These are phyloP conservation scores for Apis cerana DNA, from an alignment of 1,140 invertebrate genomes.

Conservation along the genomic window DNA sequence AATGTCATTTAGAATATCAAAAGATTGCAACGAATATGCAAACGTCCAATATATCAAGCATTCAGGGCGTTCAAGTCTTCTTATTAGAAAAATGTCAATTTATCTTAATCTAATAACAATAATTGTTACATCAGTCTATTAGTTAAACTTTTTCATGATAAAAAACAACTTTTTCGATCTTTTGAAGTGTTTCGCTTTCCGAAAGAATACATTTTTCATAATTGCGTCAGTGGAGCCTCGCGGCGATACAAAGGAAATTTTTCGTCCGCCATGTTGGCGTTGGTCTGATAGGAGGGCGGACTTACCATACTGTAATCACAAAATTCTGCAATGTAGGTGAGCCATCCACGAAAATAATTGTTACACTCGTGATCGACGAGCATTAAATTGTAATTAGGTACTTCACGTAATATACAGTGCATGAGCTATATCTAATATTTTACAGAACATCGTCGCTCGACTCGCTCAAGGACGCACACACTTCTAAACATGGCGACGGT, in stretches of 20 bases:
- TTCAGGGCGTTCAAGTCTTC: slow-evolving; percentile 45
- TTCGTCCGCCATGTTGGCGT: slow-evolving; percentile 83
- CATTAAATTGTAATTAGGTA: slow-evolving; percentile 79
- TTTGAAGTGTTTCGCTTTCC: neutral
- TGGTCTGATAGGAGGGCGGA: slow-evolving; percentile 73
- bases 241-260: slow-evolving; percentile 81
- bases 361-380: slow-evolving; percentile 73
- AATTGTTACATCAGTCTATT: neutral
- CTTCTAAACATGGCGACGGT: slow-evolving; percentile 84
- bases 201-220: slow-evolving; percentile 41
- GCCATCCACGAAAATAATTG: slow-evolving; percentile 81
- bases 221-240: slow-evolving; percentile 59
- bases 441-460: slow-evolving; percentile 79
- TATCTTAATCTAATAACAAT: slow-evolving; percentile 14
- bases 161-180: neutral
- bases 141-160: neutral
- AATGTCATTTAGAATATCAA: slow-evolving; percentile 54
- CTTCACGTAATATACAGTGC: slow-evolving; percentile 81
- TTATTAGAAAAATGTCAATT: slow-evolving; percentile 42
- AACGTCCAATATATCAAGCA: slow-evolving; percentile 56
- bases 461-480: slow-evolving; percentile 81
- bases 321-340: slow-evolving; percentile 79
- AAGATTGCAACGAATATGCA: slow-evolving; percentile 43
- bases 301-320: slow-evolving; percentile 85
- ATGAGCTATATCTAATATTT: slow-evolving; percentile 81